These are phyloP conservation scores for Nasua narica DNA, from an alignment of 2,797 vertebrate genomes.

Conservation along the genomic window DNA sequence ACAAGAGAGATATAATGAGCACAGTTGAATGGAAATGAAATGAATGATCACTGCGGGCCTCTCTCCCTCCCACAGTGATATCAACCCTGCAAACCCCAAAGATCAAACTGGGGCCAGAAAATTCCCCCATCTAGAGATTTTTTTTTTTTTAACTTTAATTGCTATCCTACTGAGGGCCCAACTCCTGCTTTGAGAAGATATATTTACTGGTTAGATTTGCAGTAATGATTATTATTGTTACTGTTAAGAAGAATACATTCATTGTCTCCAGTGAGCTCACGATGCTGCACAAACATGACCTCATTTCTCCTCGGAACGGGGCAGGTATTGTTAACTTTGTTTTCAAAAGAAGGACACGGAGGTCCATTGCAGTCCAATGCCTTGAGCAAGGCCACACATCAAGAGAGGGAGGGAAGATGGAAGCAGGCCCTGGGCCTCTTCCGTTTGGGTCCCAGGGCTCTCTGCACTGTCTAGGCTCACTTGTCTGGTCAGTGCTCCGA, in stretches of 20 bases:
- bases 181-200: slow-evolving; percentile 51
- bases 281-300: slow-evolving; percentile 63
- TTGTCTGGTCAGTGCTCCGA: neutral
- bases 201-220: slow-evolving; percentile 68
- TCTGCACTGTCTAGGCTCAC: neutral
- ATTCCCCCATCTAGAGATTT: slow-evolving; percentile 51
- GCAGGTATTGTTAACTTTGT: slow-evolving; percentile 74
- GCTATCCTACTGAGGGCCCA: slow-evolving; percentile 52
- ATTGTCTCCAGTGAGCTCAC: slow-evolving; percentile 68
- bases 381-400: slow-evolving; percentile 70
- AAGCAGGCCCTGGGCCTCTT: neutral
- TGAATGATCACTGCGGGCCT: neutral
- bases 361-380: neutral
- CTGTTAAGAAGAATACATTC: slow-evolving; percentile 67
- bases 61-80: slow-evolving; percentile 11
- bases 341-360: slow-evolving; percentile 57
- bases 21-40: neutral
- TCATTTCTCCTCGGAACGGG: slow-evolving; percentile 64
- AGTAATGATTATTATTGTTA: slow-evolving; percentile 76
- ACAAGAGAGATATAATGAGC: neutral
- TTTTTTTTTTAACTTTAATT: slow-evolving; percentile 55
- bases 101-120: slow-evolving; percentile 58
- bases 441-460: neutral
- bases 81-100: slow-evolving; percentile 42
- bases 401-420: neutral